phyloP scores from a whole-genome alignment of 2,113 vertebrate species.

The Pachycephala philippinensis region DNA sequence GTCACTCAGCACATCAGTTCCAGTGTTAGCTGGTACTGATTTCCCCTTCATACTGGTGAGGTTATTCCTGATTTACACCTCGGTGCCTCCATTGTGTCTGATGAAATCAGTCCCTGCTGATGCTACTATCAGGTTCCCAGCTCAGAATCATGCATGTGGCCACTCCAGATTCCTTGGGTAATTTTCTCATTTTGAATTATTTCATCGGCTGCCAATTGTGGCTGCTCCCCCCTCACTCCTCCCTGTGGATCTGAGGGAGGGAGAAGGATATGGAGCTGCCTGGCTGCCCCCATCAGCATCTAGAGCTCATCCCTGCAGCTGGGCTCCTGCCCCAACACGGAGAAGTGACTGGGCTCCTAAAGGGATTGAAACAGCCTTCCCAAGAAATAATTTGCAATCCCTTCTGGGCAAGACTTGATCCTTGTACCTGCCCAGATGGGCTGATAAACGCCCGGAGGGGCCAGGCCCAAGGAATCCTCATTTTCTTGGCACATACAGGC shows the following conservation, averaged over 20 bases:
- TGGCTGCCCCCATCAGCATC: not conserved
- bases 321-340: not conserved
- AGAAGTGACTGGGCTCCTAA: not conserved
- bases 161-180: not conserved
- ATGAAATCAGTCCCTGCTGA: not conserved
- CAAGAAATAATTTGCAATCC: not conserved
- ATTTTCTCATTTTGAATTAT: rapidly evolving
- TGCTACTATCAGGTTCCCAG: not conserved
- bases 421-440: not conserved
- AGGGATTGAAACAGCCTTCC: not conserved
- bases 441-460: not conserved
- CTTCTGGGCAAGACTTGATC: not conserved
- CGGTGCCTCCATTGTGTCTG: not conserved
- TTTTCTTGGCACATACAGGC: not conserved
- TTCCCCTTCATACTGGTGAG: not conserved
- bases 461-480: not conserved
- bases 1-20: not conserved
- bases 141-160: not conserved
- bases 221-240: rapidly evolving
- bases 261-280: not conserved
- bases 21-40: not conserved
- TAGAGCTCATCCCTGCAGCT: not conserved
- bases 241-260: not conserved
- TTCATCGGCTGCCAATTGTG: rapidly evolving
- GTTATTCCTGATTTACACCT: not conserved